Evolutionary conservation across 2,113 vertebrate species (phyloP).

Genomic region (Grus americana): DNA sequence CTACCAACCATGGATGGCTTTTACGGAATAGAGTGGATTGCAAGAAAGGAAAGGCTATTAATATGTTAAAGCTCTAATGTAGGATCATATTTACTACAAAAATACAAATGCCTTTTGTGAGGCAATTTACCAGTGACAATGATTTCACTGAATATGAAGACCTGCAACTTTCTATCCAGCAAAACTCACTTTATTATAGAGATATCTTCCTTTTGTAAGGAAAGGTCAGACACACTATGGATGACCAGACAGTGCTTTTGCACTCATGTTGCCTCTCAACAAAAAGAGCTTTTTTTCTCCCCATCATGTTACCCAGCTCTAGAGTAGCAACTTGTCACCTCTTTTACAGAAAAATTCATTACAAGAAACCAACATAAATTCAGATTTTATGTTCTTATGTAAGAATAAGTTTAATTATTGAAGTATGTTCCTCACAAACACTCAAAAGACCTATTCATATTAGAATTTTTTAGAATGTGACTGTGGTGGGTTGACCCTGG

Average conservation of each 20-base stretch:
- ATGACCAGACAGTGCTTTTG: neutral
- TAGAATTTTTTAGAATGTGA: neutral
- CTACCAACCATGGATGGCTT: neutral
- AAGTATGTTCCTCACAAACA: neutral
- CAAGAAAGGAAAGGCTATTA: slow-evolving; percentile 11
- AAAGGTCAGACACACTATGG: neutral
- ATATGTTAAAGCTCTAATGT: neutral
- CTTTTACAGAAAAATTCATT: neutral
- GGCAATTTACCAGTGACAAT: neutral
- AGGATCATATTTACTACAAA: neutral
- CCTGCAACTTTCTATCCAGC: neutral
- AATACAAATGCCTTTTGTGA: neutral
- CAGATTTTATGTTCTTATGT: neutral
- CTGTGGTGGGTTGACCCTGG: too few species aligned
- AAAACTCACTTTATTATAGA: neutral
- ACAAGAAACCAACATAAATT: neutral
- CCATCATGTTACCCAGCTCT: neutral
- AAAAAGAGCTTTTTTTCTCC: neutral
- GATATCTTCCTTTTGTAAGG: neutral
- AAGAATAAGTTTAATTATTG: neutral
- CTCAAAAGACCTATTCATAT: neutral
- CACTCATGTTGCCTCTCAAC: neutral
- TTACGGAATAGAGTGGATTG: neutral
- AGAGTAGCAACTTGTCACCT: neutral
- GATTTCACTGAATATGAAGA: neutral